Percentiles rank a stretch among this genome's conserved stretches.
phyloP scores from a whole-genome alignment of 2,888 invertebrate genomes.

The Melanargia galathea region DNA sequence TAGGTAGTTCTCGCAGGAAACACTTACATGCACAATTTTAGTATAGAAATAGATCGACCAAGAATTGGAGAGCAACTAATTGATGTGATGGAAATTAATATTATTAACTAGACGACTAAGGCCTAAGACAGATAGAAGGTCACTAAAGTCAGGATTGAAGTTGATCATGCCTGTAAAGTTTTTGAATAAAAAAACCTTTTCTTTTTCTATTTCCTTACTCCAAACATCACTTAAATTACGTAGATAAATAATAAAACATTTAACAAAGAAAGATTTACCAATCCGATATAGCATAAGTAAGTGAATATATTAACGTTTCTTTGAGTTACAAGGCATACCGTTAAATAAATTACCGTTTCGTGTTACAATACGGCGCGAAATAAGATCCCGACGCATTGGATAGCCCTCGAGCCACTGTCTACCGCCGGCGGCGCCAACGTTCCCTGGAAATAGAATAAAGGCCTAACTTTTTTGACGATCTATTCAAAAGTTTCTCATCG shows the following conservation, averaged over 20 bases:
- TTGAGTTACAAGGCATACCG: not conserved
- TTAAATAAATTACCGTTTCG: slow-evolving; percentile 18
- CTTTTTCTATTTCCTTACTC: no score
- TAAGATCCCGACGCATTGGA: not conserved
- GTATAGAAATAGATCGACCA: not conserved
- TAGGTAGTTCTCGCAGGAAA: slow-evolving; percentile 1
- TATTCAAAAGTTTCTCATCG: slow-evolving; percentile 16
- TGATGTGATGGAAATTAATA: not conserved
- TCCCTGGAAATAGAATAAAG: not conserved
- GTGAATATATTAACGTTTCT: not conserved
- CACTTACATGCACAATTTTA: not conserved
- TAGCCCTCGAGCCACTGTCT: not conserved
- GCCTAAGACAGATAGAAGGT: no score
- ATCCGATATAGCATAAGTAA: not conserved
- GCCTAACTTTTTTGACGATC: slow-evolving; percentile 19
- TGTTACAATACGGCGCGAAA: slow-evolving; percentile 10
- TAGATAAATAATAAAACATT: not conserved
- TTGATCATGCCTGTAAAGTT: no score
- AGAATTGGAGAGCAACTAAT: not conserved
- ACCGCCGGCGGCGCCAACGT: slow-evolving; percentile 11
- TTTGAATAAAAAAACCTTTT: no score
- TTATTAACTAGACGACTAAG: no score
- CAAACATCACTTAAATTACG: no score
- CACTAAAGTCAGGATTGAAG: no score
- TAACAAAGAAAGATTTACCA: not conserved